Base-by-base conservation (phyloP, 2,888 invertebrate genomes). In the Dynastes maya region DNA sequence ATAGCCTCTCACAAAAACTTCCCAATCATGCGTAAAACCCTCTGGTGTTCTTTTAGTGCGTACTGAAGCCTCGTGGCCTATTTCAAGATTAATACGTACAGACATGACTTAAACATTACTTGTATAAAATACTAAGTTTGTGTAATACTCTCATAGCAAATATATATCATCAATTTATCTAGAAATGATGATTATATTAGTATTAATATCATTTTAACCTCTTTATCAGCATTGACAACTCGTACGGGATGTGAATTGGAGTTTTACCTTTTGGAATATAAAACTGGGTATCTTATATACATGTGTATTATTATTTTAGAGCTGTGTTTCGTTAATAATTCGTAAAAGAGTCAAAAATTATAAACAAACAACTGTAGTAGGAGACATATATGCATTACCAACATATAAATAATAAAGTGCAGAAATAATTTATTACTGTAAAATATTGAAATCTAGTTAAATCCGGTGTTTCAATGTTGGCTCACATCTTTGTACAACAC, bases 11-110 rank as follows among this genome's bases (percentile, higher is more conserved):
- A 98, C 96, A 90, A 95, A 98, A 76, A 98, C 94, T 89, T 96
- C 96, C 98, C 98, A 98, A 88, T 98, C 98, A 90, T 98, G 98
- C 83, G 98, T 98, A 88, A 96, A 98, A 67, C 97, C 98, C 88
- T 97, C 96, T 29, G 93, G 92, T 13, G 97, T 96, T 84, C 93
- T 93, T 87, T 95, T 95, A 76, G 93, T 92, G 85, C 95, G 93
- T 83, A 97, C 88, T 80, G 93, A 92, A 82, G 98, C 96, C 89
- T 94, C 93, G 89, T 98, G 98, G 82, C 98, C 98, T 88, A 98
- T 95, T 91, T 98, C 97, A 86, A 98, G 93, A 88, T 94, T 94
- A 84, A 97, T 95, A 87, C 93, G 93, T 82, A 95, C 92, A 85
- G 92, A 91, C 93, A 93, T 93, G 85, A 85, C 89, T 86, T 82